Base-by-base conservation (phyloP, 2,888 invertebrate species). In the Ganaspis brasiliensis region DNA sequence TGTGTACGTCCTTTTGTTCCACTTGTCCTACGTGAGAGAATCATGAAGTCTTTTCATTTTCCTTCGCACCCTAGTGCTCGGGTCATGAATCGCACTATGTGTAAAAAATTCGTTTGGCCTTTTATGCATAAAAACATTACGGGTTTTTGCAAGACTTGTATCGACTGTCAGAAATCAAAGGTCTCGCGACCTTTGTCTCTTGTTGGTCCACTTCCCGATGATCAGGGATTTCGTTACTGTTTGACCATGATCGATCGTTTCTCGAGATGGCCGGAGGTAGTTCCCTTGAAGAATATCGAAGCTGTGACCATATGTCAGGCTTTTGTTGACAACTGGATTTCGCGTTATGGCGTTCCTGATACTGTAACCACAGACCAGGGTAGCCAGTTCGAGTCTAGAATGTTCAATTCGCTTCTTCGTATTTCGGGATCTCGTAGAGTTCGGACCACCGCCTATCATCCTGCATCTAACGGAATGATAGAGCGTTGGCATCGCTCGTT, bases 401-500 rank as follows among this genome's bases (percentile, higher is more conserved):
- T 55, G 14, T 55, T 55, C 9, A n/a, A 14, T 49, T 14, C 49
- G 6, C 49, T 49, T 6, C 5, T 49, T 2, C 14, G 16, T 5
- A 16, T 49, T n/a, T 49, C 49, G 6, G 49, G 49, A n/a, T n/a
- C 49, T 2, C 16, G 16, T 16, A 2, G 49, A 49, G 6, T 49
- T 49, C 49, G 49, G 16, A 49, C 49, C 3, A 49, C 49, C 4
- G 16, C 49, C n/a, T 49, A 49, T n/a, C 49, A 49, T 49, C 49
- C 49, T n/a, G 49, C 49, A 49, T 49, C 49, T 49, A 49, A 49
- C n/a, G 49, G 49, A 16, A n/a, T 49, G 49, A n/a, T 49, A 14
- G 49, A 49, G n/a, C 49, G 49, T 3, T 49, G 2, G 14, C 49
- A 49, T n/a, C 49, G 49, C 1, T 49, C 49, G 31, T 31, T 31